Base-by-base conservation (phyloP, 2,113 vertebrate species). In the Budorcas taxicolor region DNA sequence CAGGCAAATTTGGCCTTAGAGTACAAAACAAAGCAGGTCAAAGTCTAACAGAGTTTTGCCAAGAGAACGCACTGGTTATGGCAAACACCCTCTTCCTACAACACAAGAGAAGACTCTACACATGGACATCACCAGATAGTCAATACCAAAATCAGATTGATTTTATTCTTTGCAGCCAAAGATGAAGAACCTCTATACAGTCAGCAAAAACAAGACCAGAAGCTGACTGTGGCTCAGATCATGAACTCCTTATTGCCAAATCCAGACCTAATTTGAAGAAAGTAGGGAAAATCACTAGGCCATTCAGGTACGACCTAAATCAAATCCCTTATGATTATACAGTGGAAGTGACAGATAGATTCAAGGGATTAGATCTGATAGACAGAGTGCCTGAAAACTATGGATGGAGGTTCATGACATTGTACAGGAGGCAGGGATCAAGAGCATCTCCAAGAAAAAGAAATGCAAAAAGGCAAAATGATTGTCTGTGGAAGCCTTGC, bases 61-160 rank as follows among this genome's bases (percentile, higher is more conserved):
- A 64, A 17, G 29, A 62, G 3, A 64, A 64, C 0, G 3, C 31
- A n/a, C 62, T 64, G 31, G 31, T 64, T 2, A n/a, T 4, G 16
- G 31, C 62, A n/a, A 64, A 64, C 7, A 64, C 62, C 15, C 62
- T 64, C 31, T 17, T 64, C 62, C 31, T 9, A 17, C 62, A 64
- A 64, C 6, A n/a, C 7, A n/a, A 64, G 31, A 64, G 62, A 64
- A n/a, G 31, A 64, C 7, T n/a, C 31, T n/a, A n/a, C 3, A 64
- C 62, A n/a, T n/a, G 31, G 31, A 64, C 15, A 64, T 64, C 62
- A 64, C 15, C 62, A 64, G 62, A 64, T 8, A 2, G 62, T 8
- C 62, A 64, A 64, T 4, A 33, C 31, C 31, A 33, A 64, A 64
- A 64, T 64, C 15, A 64, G 15, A 64, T 8, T n/a, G 62, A 64